Conservation (phyloP, 2,113 vertebrate species). For the Lipotes vexillifer region DNA sequence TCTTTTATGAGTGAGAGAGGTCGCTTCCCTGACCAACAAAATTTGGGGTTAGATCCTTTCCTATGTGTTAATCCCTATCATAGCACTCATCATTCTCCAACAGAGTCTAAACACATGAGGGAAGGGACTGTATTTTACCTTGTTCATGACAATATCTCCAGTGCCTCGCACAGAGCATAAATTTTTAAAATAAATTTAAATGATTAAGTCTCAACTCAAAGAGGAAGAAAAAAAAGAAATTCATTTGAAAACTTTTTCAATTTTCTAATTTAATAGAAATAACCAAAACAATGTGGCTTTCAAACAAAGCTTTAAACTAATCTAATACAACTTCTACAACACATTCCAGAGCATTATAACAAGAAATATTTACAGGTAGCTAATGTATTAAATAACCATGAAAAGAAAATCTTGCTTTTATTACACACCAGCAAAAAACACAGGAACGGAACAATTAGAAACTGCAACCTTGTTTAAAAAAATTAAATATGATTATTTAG, state of each 20-base stretch:
- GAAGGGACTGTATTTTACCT: background rate
- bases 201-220: slow-evolving; percentile 23
- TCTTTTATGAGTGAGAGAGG: background rate
- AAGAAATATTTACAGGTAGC: slow-evolving; percentile 86
- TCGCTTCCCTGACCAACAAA: background rate
- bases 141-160: background rate
- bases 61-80: background rate
- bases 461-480: slow-evolving; percentile 75
- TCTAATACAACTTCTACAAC: slow-evolving; percentile 84
- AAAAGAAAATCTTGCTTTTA: slow-evolving; percentile 78
- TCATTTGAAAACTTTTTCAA: slow-evolving; percentile 76
- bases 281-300: slow-evolving; percentile 81
- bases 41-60: background rate
- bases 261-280: slow-evolving; percentile 88
- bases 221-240: slow-evolving; percentile 66
- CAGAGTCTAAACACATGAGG: background rate
- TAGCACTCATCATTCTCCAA: background rate
- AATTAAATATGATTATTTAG: slow-evolving; percentile 82
- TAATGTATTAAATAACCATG: slow-evolving; percentile 83
- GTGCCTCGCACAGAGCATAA: background rate
- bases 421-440: slow-evolving; percentile 84
- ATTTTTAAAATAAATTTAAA: background rate
- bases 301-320: slow-evolving; percentile 84
- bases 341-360: slow-evolving; percentile 86
- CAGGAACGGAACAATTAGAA: slow-evolving; percentile 81